Percentiles rank a stretch among this genome's conserved stretches.
Evolutionary conservation across 2,888 invertebrate species (phyloP).

Genomic region (Microctonus hyperodae): DNA sequence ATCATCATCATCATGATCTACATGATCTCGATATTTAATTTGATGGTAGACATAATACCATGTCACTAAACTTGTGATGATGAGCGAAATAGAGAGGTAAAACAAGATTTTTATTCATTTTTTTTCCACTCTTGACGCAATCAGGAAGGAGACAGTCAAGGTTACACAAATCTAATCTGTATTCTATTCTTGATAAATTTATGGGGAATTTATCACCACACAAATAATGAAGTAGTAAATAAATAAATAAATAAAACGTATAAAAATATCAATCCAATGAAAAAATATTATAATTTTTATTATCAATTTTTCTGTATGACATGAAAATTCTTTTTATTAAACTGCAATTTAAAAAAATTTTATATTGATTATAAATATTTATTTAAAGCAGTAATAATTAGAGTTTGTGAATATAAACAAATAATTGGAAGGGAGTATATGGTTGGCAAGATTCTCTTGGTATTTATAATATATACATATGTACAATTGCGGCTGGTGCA

Average conservation of each 20-base stretch:
- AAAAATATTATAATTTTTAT: background rate
- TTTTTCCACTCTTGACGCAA: background rate
- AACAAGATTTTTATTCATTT: background rate
- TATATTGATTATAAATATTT: no score
- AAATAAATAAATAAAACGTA: no score
- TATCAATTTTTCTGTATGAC: no score
- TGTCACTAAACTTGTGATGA: background rate
- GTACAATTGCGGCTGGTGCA: conserved; percentile 10
- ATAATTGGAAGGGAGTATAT: background rate
- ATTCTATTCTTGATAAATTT: background rate
- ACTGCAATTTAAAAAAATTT: no score
- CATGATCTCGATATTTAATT: background rate
- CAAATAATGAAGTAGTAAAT: no score
- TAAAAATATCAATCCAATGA: background rate
- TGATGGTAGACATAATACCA: background rate
- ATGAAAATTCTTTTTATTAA: no score
- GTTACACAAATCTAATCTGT: background rate
- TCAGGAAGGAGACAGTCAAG: background rate
- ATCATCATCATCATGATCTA: conserved; percentile 7
- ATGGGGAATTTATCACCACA: background rate
- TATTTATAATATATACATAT: background rate
- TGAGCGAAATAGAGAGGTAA: background rate
- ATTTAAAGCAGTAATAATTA: no score
- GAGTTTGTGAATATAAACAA: no score
- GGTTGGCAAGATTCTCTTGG: background rate